Evolutionary conservation across 2,888 invertebrate genomes (phyloP), one percentile per base, ranked within the genome.

Genomic region (Drosophila longiperda): DNA sequence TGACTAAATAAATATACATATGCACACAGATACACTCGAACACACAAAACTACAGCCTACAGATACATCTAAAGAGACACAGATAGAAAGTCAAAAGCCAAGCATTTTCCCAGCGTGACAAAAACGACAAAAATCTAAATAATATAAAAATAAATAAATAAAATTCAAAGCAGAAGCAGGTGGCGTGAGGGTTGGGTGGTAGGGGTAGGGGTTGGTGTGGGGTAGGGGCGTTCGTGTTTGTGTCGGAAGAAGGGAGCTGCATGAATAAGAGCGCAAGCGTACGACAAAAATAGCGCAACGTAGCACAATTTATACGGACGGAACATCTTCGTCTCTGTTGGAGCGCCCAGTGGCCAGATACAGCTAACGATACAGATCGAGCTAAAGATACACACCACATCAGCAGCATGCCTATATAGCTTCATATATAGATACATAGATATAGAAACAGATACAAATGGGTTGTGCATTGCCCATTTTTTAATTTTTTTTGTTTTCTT

Each of bases 211-310:
- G 66, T 7, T 17, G n/a, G 38, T 34, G 17, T 9, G 42, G 26
- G 53, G 53, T 32, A 15, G 36, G 45, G 23, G 20, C 42, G 59
- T 6, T 2, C 32, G 34, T 52, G 52, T 45, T 20, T 20, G 11
- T 4, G 38, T 29, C 11, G 60, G 26, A 9, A 53, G 26, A n/a
- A 26, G 58, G 61, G 53, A 55, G 58, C 40, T 77, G 83, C 87
- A 87, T 83, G 83, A 79, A 76, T 89, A 79, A 86, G 90, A 89
- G 86, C 90, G 90, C 88, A 78, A 89, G 79, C 75, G 73, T 85
- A 90, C 84, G 79, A 90, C 86, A 59, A 91, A 91, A 91, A 91
- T 91, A 91, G 92, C 88, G 83, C 83, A 82, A 69, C 88, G 83
- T 80, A 81, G 80, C 89, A 91, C 87, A 91, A 89, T 91, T 91